Evolutionary conservation across 2,888 invertebrate species (phyloP).

Genomic region (Torymus tubicola): DNA sequence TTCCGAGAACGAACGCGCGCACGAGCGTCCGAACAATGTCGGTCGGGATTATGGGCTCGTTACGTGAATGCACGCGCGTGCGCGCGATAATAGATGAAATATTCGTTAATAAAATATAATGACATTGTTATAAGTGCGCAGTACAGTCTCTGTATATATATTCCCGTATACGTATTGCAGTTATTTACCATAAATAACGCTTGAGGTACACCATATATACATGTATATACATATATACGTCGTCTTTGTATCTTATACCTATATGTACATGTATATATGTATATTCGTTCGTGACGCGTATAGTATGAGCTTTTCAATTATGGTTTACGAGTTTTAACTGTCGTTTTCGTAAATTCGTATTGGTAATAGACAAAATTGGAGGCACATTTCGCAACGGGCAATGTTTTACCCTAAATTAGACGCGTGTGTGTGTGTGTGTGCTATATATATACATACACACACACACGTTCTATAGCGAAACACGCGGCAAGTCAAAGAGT

Average conservation of each 20-base stretch:
- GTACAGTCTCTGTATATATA: too few relatives aligned
- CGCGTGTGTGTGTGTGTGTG: background rate
- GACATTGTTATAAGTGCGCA: too few relatives aligned
- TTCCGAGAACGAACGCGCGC: conserved; percentile 16
- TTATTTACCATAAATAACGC: conserved; percentile 25
- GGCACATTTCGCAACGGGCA: conserved; percentile 17
- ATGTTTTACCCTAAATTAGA: conserved; percentile 31
- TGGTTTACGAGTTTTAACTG: conserved; percentile 31
- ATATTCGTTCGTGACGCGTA: too few relatives aligned
- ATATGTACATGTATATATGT: too few relatives aligned
- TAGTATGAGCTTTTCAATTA: conserved; percentile 13
- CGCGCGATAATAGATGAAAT: background rate
- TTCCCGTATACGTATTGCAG: too few relatives aligned
- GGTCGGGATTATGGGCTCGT: background rate
- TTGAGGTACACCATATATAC: background rate
- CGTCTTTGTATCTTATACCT: too few relatives aligned
- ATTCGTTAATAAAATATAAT: conserved; percentile 2
- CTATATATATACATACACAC: background rate
- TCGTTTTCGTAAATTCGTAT: conserved; percentile 24
- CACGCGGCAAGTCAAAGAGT: too few relatives aligned
- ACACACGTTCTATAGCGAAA: too few relatives aligned
- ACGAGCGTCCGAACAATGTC: background rate
- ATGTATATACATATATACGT: too few relatives aligned
- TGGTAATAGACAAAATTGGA: conserved; percentile 3
- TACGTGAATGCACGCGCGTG: too few relatives aligned